phyloP scores from a whole-genome alignment of 2,113 vertebrate species.

The Perca fluviatilis region DNA sequence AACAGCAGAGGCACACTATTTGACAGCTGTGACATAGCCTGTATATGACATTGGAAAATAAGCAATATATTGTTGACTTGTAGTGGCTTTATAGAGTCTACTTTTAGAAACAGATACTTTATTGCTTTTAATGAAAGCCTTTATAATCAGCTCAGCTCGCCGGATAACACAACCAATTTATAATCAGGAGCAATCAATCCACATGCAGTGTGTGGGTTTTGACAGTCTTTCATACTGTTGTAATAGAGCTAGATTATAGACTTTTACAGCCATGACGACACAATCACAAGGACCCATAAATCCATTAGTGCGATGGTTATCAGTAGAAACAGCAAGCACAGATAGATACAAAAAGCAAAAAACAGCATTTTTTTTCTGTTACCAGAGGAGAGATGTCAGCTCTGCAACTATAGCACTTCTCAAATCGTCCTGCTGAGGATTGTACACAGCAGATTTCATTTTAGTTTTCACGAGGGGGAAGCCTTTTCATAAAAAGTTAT shows the following conservation, averaged over 20 bases:
- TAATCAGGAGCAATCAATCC: conserved; percentile 40
- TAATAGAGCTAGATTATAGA: conserved; percentile 27
- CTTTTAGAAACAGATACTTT: conserved; percentile 35
- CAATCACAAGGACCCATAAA: conserved; percentile 41
- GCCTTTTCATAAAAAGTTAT: conserved; percentile 69
- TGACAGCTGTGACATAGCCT: conserved; percentile 48
- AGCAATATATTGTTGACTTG: conserved; percentile 59
- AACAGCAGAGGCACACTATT: conserved; percentile 43
- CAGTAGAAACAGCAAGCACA: conserved; percentile 30
- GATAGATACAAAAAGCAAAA: conserved; percentile 41
- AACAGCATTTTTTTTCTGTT: not conserved
- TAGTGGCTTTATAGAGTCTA: conserved; percentile 8
- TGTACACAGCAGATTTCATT: conserved; percentile 30
- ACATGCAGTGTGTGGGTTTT: not conserved
- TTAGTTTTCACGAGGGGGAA: conserved; percentile 63
- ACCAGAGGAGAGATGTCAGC: conserved; percentile 15
- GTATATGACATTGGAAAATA: conserved; percentile 46
- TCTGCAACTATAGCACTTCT: conserved; percentile 29
- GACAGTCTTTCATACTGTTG: conserved; percentile 18
- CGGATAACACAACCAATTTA: conserved; percentile 13
- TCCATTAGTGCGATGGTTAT: conserved; percentile 55
- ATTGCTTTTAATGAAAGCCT: conserved; percentile 38
- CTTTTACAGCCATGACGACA: conserved; percentile 24
- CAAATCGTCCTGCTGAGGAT: conserved; percentile 22
- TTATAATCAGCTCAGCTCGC: conserved; percentile 30